Evolutionary conservation across 2,888 invertebrate genomes (phyloP), one percentile per base, ranked within the genome.

Genomic region (Hydropsyche betteni): DNA sequence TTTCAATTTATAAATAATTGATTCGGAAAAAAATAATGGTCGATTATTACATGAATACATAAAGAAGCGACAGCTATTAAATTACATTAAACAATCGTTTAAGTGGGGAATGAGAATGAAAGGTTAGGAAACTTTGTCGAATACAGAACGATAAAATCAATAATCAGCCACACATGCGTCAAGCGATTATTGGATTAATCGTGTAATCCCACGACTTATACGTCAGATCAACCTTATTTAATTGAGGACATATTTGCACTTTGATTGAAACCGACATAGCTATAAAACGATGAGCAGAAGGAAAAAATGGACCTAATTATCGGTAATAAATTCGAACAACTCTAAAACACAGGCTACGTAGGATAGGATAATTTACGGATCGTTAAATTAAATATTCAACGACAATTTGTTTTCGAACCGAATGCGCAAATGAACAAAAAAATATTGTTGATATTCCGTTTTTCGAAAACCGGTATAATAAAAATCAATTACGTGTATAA

Each of bases 401-500:
- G 36, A 64, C 36, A 64, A 64, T 64, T 64, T 36, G 44, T 44
- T 44, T 44, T 44, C 24, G 24, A 24, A 24, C 24, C 24, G 44
- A 44, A 44, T 44, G 44, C 44, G 34, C 14, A 64, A 64, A 10
- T 33, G 61, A 8, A 34, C 12, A 34, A 64, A 64, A n/a, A 33
- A 64, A 33, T 24, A 24, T 24, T 24, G 24, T 24, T 24, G 24
- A 2, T 24, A 64, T 24, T 36, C 12, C 8, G 33, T n/a, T 64
- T 12, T 64, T 8, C 14, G 7, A 64, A 36, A 64, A 64, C 64
- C 64, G 64, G 64, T 64, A 34, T 34, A 64, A 64, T 64, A 64
- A 64, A 64, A 64, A 64, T 64, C 64, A 64, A 64, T 64, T 64
- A 64, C 64, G 24, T 34, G 64, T 64, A 36, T 64, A 64, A 64